Conservation (phyloP, 2,888 invertebrate species). For the Lepidocyrtinus sp. region DNA sequence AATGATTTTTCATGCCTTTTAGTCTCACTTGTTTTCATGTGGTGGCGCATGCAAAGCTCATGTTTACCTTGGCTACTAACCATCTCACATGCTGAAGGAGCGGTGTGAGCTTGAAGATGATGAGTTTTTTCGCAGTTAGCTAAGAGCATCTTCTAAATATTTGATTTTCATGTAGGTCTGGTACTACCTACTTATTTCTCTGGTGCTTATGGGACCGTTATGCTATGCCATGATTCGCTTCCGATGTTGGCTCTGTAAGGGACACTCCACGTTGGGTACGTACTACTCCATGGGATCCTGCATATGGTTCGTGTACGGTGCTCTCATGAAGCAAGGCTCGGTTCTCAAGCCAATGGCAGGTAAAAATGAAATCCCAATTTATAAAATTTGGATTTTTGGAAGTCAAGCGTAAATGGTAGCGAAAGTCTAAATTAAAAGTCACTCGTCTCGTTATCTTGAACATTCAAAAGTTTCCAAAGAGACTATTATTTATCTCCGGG, state of each 20-base stretch:
- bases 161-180: slow-evolving; percentile 74
- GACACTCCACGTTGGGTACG: slow-evolving; percentile 72
- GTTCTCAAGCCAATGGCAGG: slow-evolving; percentile 85
- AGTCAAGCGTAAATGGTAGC: too few species aligned
- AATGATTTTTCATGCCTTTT: slow-evolving; percentile 21
- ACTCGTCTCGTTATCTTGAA: too few species aligned
- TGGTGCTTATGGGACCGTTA: slow-evolving; percentile 84
- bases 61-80: slow-evolving; percentile 18
- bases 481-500: too few species aligned
- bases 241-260: slow-evolving; percentile 76
- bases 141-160: not conserved
- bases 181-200: slow-evolving; percentile 82
- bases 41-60: not conserved
- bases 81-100: too few species aligned
- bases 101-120: not conserved
- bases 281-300: slow-evolving; percentile 80
- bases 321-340: slow-evolving; percentile 89
- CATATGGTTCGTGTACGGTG: slow-evolving; percentile 91
- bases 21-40: not conserved
- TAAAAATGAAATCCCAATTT: slow-evolving; percentile 73
- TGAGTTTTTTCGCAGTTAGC: not conserved
- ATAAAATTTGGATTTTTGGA: too few species aligned
- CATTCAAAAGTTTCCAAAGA: too few species aligned
- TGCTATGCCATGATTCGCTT: slow-evolving; percentile 80
- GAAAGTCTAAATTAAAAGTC: too few species aligned